Percentiles rank a stretch among this genome's conserved stretches.
Conservation (phyloP, 2,888 invertebrate genomes). For the Drosophila pseudotalamancana region DNA sequence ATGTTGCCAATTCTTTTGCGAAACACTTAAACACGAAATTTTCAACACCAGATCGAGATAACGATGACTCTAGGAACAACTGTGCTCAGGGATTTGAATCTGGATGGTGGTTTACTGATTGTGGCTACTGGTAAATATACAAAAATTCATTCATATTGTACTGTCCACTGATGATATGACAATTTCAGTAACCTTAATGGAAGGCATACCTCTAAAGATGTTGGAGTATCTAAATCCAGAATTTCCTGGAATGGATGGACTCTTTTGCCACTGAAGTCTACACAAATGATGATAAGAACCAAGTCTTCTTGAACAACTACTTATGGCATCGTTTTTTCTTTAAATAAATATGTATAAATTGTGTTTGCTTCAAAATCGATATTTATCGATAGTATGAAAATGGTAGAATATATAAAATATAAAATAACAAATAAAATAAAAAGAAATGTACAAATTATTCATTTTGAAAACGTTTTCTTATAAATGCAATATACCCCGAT, state of each 20-base stretch:
- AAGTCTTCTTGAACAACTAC: too few species aligned
- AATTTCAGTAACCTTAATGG: neutral
- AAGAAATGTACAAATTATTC: too few species aligned
- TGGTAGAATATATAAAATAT: too few species aligned
- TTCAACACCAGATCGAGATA: slow-evolving; percentile 87
- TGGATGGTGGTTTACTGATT: slow-evolving; percentile 90
- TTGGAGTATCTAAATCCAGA: accelerated
- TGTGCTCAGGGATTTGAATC: slow-evolving; percentile 88
- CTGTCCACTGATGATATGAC: neutral
- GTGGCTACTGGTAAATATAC: slow-evolving; percentile 61
- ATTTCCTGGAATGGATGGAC: neutral
- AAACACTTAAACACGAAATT: slow-evolving; percentile 89
- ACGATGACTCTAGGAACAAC: slow-evolving; percentile 85
- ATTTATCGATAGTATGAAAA: too few species aligned
- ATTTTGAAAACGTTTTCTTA: too few species aligned
- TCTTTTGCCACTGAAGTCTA: neutral
- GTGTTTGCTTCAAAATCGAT: neutral
- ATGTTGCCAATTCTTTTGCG: slow-evolving; percentile 87
- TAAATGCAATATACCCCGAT: too few species aligned
- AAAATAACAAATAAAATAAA: too few species aligned
- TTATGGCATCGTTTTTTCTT: too few species aligned
- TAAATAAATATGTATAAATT: too few species aligned
- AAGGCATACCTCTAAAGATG: neutral
- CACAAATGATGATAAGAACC: slow-evolving; percentile 1
- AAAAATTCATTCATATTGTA: neutral